Base-by-base conservation (phyloP, 1,140 invertebrate genomes). In the Spodoptera litura region DNA sequence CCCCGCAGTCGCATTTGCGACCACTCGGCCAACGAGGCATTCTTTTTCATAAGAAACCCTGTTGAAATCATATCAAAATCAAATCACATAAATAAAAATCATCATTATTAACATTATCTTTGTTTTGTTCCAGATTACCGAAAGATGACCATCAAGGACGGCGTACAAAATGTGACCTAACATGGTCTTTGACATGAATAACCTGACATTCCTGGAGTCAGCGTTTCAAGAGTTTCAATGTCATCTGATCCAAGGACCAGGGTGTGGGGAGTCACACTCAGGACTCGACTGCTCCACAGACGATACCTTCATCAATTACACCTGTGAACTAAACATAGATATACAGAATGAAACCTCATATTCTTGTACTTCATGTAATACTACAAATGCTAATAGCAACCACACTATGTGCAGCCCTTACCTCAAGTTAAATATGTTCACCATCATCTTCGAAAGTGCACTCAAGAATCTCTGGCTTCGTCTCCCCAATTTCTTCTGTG, bases 291-390 rank as follows among this genome's bases (percentile, higher is more conserved):
- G 93, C 68, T 49, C 78, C n/a, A 68, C 64, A 15, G 80, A 85
- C 58, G 62, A 79, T 25, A 74, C 74, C 31, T 76, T 80, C 10
- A 68, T 88, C 53, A 73, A 89, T 13, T 95, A 89, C 85, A 87
- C 78, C 51, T 95, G 94, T 62, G 76, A 89, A 73, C 70, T 95
- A 6, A 92, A 95, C 81, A 87, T 93, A 13, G 90, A 93, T 49
- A 85, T 88, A 13, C 92, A 93, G 82, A 94, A 94, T 91, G 94
- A 94, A 80, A 93, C 93, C 8, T 86, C 90, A 0, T 95, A 95
- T 80, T 89, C 76, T 56, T 95, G 94, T 80, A 77, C 83, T 70
- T 76, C 87, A 66, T 94, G 93, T 83, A 83, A 83, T 68, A 82
- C 76, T 58, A 53, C 89, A 86, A 90, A 86, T 78, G 68, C 61